Base-by-base conservation (phyloP, 1,140 invertebrate genomes). In the Argopecten irradians region DNA sequence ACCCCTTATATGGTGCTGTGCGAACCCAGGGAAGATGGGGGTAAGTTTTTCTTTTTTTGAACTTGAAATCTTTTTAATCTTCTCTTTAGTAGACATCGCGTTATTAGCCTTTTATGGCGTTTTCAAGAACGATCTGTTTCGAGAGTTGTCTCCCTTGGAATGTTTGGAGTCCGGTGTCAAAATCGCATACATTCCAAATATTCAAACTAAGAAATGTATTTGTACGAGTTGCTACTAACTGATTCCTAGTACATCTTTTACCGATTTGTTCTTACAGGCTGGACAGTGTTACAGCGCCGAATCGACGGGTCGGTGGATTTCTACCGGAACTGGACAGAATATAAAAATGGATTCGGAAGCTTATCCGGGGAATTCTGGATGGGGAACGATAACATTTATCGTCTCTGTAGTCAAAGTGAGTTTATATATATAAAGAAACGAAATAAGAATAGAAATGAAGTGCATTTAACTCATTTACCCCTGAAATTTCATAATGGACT, bases 241-340 rank as follows among this genome's bases (percentile, higher is more conserved):
- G 55, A 71, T 19, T 19, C 22, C 22, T 2, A 71, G 7, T 28
- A 7, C 55, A 28, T n/a, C 14, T 71, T 34, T 71, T 19, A 34
- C 71, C 86, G 33, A 2, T 85, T 7, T 88, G 3, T 71, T 87
- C 19, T 88, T 92, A 97, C 92, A 98, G 98, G 83, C 0, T 98
- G 97, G 97, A 98, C 98, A 7, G 96, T 98, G 0, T 96, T 99
- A 16, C 98, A 98, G 92, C 96, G 97, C 7, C 96, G 98, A 13
- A 96, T 96, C 92, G 98, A 98, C 92, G 98, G 98, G 9, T 97
- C 93, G 13, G 94, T 95, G 22, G 98, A 97, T 91, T 97, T 97
- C 90, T 96, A 96, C 92, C 94, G 96, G 82, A 94, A 94, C 43
- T 97, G 97, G 97, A 90, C 95, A 14, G 96, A 97, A 39, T 97